Base-by-base conservation (phyloP, 2,797 vertebrate species). In the Taeniopygia guttata region DNA sequence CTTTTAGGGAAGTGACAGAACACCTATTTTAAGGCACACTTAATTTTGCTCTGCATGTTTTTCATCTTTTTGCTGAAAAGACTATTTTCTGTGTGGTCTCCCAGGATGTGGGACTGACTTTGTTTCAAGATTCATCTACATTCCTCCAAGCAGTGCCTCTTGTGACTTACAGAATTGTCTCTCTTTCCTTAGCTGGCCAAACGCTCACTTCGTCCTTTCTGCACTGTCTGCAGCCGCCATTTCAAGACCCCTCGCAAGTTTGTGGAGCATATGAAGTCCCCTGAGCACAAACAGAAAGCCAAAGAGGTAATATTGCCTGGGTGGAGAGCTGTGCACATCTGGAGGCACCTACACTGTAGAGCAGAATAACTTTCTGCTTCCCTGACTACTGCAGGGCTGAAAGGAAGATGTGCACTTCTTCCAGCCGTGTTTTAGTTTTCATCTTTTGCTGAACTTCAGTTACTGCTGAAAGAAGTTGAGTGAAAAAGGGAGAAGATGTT, bases 201-300 rank as follows among this genome's bases (percentile, higher is more conserved):
- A 82, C 98, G 98, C 59, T 98, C 98, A 0, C 97, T 98, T 60
- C 97, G 98, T 86, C 99, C 98, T 56, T 98, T 98, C 96, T 99
- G 99, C 97, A 98, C 98, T 1, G 93, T 99, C 87, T 99, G 99
- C 96, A 99, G 98, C 97, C 98, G 98, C 87, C 98, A 98, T 93
- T 99, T 99, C 98, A 99, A 98, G 97, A 99, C 98, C 19, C 98
- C 99, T 11, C 98, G 98, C 97, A 98, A 98, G 81, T 99, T 99
- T 67, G 98, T 99, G 95, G 98, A 99, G 89, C 99, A 99, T 55
- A 98, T 99, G 97, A 99, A 99, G 96, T 98, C 98, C 26, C 96
- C 97, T 69, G 99, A 98, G 72, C 99, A 99, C 96, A 98, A 98
- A 86, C 98, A 98, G 90, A 98, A 98, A 93, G 98, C 98, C 85